Evolutionary conservation across 1,140 invertebrate species (phyloP), one percentile per base, ranked within the genome.

Genomic region (Metopolophium dirhodum): DNA sequence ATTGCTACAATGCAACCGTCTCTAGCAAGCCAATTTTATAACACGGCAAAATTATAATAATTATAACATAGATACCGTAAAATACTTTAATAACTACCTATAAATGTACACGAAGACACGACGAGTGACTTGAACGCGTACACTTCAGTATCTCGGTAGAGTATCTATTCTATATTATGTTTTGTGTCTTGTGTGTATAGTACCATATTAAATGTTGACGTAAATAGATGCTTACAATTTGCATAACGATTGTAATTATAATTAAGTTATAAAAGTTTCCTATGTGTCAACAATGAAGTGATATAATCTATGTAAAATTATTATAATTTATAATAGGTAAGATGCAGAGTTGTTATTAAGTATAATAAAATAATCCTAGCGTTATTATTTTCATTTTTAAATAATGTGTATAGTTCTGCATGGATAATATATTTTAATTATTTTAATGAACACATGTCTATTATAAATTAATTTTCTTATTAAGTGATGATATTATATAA

Each of bases 261-360:
- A 77, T 77, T 68, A 30, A 68, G n/a, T n/a, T n/a, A n/a, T 68
- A 68, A 68, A 68, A n/a, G 30, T 68, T 35, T 23, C 20, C 51
- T 22, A 35, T 77, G 30, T n/a, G 61, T 77, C 30, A 77, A n/a
- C n/a, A 77, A n/a, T 77, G 30, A n/a, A 77, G 61, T 77, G 61
- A 77, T 68, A 54, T 77, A 77, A 77, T 77, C 61, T 77, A 68
- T 68, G 61, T 68, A 68, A 68, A 68, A n/a, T 68, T 68, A 68
- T 68, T 68, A 77, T n/a, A 68, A 68, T 77, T n/a, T n/a, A 77
- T n/a, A 77, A n/a, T 4, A 77, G 4, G 14, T 1, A 18, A n/a
- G 61, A 77, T 77, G n/a, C 61, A 6, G 61, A 30, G 14, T 77
- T 18, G 30, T 77, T 77, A n/a, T 68, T n/a, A 77, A n/a, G n/a